Evolutionary conservation across 2,888 invertebrate genomes (phyloP), one percentile per base, ranked within the genome.

Genomic region (Eupithecia exiguata): DNA sequence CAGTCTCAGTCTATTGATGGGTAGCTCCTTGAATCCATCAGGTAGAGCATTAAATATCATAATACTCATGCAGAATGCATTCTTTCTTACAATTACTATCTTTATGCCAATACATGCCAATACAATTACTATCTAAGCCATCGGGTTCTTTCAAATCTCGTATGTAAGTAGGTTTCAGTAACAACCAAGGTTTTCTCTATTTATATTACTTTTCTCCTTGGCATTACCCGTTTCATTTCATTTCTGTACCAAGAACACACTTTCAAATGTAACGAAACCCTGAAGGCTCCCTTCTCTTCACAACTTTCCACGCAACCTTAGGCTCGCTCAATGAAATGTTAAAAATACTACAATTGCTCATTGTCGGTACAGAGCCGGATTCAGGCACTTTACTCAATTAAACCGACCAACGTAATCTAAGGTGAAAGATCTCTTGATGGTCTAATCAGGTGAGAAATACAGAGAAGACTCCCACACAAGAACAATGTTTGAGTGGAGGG

Each of bases 291-390:
- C 65, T 70, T 70, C 65, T 68, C 68, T 68, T 73, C 40, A 38
- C 9, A 30, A 46, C 30, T 43, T 68, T 68, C 30, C 58, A 58
- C 30, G 30, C 9, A 18, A 46, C 46, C 67, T 68, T 43, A 40
- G 18, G 36, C 65, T 61, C 16, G 62, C 66, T 66, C 66, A 66
- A 66, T 66, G 40, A 66, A 66, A 38, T 69, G 71, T 74, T 76
- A 73, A 76, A 77, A 76, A 76, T 78, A 78, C 30, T 65, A 72
- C 75, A 74, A 72, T 72, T 72, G 70, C 74, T 78, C 76, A 78
- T 76, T 72, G 74, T 63, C 58, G 69, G 35, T 40, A 30, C 76
- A 68, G 72, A 40, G 69, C 68, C 62, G 76, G 53, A 76, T 16
- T 38, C 18, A 69, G 43, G 65, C 53, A 72, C 73, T 73, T 73